Evolutionary conservation across 2,888 invertebrate species (phyloP).

Genomic region (Phlogophora meticulosa): DNA sequence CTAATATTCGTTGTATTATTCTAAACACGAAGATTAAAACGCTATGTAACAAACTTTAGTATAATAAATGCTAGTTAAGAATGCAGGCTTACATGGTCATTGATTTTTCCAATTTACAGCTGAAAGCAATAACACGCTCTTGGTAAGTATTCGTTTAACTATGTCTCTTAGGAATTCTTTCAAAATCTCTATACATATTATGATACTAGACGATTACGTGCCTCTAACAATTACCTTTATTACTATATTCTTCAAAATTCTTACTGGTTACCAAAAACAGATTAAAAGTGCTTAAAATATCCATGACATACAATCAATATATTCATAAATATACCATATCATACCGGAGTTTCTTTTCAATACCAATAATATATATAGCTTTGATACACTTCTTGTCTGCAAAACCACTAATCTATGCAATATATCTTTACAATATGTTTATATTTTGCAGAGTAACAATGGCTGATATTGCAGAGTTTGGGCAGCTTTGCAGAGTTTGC

Average conservation of each 20-base stretch:
- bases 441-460: neutral
- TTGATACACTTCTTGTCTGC: constrained; percentile 5
- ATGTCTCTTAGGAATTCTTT: constrained; percentile 1
- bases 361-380: constrained; percentile 20
- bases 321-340: constrained; percentile 4
- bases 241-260: constrained; percentile 13
- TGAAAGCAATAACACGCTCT: neutral
- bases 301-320: constrained; percentile 15
- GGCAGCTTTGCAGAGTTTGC: constrained; percentile 16
- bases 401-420: constrained; percentile 25
- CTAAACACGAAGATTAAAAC: constrained; percentile 34
- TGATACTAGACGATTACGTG: neutral
- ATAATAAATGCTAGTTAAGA: constrained; percentile 13
- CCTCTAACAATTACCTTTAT: neutral
- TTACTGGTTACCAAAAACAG: constrained; percentile 13
- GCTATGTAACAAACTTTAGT: neutral
- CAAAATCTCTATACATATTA: constrained; percentile 13
- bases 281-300: constrained; percentile 11
- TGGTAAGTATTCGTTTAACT: constrained; percentile 13
- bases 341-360: constrained; percentile 54
- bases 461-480: constrained; percentile 25
- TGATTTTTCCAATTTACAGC: constrained; percentile 1
- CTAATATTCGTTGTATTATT: constrained; percentile 55
- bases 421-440: neutral
- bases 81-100: neutral